Evolutionary conservation across 2,797 vertebrate species (phyloP).

Genomic region (Heteromormyrus szaboi): DNA sequence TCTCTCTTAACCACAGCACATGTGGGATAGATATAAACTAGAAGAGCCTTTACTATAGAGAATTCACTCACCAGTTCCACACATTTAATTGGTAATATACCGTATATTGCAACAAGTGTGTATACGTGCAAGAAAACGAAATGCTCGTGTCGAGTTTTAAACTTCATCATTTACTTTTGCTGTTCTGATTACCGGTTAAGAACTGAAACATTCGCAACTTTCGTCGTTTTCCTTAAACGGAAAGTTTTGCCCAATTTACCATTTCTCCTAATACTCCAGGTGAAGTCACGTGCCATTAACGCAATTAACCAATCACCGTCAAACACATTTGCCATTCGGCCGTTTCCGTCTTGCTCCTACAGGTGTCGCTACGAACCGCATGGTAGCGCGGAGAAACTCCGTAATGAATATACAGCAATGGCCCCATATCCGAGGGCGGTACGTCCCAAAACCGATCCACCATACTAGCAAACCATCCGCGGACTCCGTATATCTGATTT

Average conservation of each 20-base stretch:
- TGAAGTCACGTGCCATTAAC: conserved; percentile 43
- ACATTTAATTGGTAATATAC: conserved; percentile 12
- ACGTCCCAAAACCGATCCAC: background rate
- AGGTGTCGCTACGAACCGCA: conserved; percentile 9
- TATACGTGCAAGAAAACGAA: background rate
- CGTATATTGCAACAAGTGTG: conserved; percentile 32
- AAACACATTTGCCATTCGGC: background rate
- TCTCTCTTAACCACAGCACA: background rate
- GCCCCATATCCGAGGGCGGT: background rate
- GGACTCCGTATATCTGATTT: background rate
- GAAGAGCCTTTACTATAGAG: background rate
- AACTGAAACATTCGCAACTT: background rate
- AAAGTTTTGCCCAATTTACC: background rate
- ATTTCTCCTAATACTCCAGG: conserved; percentile 6
- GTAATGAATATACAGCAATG: background rate
- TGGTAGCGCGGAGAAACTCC: background rate
- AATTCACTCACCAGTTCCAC: conserved; percentile 33
- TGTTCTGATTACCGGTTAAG: background rate
- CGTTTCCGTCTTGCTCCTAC: background rate
- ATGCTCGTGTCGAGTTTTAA: conserved; percentile 37
- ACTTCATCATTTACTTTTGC: background rate
- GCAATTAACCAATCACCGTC: conserved; percentile 40
- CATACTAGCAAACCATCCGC: background rate
- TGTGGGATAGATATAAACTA: background rate
- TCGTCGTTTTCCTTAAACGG: conserved; percentile 12